Conservation (phyloP, 2,888 invertebrate genomes). For the Drosophila kambysellisi region DNA sequence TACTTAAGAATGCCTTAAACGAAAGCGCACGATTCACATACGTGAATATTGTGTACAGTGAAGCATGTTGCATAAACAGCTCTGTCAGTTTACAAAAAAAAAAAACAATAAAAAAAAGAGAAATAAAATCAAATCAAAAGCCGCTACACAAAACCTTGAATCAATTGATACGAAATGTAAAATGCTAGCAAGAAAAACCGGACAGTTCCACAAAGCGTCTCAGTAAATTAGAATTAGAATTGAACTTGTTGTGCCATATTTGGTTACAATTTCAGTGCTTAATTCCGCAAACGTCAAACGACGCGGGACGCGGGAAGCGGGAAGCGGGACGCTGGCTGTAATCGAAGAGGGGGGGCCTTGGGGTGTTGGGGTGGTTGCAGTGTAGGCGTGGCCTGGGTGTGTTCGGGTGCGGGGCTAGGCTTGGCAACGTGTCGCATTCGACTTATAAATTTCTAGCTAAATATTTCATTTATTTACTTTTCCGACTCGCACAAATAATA, state of each 20-base stretch:
- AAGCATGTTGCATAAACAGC: constrained; percentile 36
- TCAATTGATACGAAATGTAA: constrained; percentile 78
- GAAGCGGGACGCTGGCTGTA: neutral
- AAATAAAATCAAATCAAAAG: constrained; percentile 66
- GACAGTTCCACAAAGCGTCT: constrained; percentile 60
- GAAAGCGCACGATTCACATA: constrained; percentile 71
- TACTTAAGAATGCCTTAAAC: constrained; percentile 71
- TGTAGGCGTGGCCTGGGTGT: constrained; percentile 45
- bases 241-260: constrained; percentile 79
- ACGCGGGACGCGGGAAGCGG: constrained; percentile 22
- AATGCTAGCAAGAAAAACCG: constrained; percentile 55
- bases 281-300: constrained; percentile 82
- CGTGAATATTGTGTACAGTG: constrained; percentile 27
- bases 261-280: constrained; percentile 77
- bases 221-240: constrained; percentile 71
- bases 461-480: constrained; percentile 74
- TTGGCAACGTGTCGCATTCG: constrained; percentile 72
- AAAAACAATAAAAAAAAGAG: constrained; percentile 5
- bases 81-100: constrained; percentile 11
- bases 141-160: constrained; percentile 72
- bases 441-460: constrained; percentile 66
- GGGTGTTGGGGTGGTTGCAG: neutral
- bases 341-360: too few relatives aligned
- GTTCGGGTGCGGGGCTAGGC: constrained; percentile 52
- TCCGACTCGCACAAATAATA: constrained; percentile 52